Percentiles rank a stretch among this genome's conserved stretches.
Evolutionary conservation across 2,888 invertebrate genomes (phyloP).

Genomic region (Cinara cedri): DNA sequence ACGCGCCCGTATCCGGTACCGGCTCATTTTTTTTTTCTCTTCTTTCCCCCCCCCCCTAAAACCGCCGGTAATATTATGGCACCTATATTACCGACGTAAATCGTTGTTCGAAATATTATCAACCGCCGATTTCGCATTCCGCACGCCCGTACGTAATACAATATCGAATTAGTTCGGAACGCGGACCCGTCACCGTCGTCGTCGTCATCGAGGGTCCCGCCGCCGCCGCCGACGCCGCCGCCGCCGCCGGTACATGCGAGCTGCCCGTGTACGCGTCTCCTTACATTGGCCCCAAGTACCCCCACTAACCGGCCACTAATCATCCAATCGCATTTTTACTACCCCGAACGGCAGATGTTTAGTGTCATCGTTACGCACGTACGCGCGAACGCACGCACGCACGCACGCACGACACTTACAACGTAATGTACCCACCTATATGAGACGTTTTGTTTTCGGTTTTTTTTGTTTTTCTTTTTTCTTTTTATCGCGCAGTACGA

Average conservation of each 20-base stretch:
- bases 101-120: too few relatives aligned
- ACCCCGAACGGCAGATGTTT: constrained; percentile 55
- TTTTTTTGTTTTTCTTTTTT: too few relatives aligned
- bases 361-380: constrained; percentile 36
- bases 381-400: background rate
- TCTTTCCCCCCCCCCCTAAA: too few relatives aligned
- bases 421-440: too few relatives aligned
- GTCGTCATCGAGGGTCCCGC: background rate
- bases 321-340: constrained; percentile 57
- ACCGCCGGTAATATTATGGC: too few relatives aligned
- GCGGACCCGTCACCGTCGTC: background rate
- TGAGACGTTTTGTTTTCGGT: too few relatives aligned
- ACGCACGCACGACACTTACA: too few relatives aligned
- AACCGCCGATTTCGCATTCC: background rate
- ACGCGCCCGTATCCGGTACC: too few relatives aligned
- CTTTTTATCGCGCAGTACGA: too few relatives aligned
- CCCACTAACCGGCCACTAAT: constrained; percentile 56
- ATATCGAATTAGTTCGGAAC: background rate
- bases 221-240: constrained; percentile 9
- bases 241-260: constrained; percentile 5
- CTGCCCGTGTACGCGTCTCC: constrained; percentile 34
- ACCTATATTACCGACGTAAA: too few relatives aligned
- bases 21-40: too few relatives aligned
- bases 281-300: constrained; percentile 55
- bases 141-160: background rate